phyloP scores from a whole-genome alignment of 2,113 vertebrate genomes.

The Corythaixoides concolor region DNA sequence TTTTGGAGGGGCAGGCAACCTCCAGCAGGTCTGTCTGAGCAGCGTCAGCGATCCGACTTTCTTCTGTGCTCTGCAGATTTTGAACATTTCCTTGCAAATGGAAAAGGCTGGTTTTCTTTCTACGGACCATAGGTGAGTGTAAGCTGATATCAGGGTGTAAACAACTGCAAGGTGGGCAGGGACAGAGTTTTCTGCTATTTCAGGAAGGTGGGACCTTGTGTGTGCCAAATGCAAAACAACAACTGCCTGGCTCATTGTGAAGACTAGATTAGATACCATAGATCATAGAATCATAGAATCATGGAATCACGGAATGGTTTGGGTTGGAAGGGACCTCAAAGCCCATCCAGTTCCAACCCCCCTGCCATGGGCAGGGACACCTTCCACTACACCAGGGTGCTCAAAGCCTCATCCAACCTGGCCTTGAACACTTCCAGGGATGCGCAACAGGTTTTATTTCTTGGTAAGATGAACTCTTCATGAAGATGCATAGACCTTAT shows the following conservation, averaged over 20 bases:
- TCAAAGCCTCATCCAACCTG: too few species aligned
- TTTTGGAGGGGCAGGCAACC: not conserved
- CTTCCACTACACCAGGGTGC: too few species aligned
- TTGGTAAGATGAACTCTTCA: not conserved
- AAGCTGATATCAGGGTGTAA: not conserved
- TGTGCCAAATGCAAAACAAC: not conserved
- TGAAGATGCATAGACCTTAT: not conserved
- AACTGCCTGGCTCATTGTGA: not conserved
- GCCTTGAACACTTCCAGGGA: too few species aligned
- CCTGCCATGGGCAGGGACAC: too few species aligned
- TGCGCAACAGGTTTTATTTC: too few species aligned
- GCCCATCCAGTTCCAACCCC: too few species aligned
- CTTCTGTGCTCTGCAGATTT: not conserved
- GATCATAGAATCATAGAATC: too few species aligned
- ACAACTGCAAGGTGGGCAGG: not conserved
- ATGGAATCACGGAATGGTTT: too few species aligned
- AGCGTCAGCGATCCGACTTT: accelerated
- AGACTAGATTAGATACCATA: not conserved
- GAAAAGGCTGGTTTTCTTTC: not conserved
- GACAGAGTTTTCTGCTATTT: not conserved
- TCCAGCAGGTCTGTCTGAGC: not conserved
- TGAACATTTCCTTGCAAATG: not conserved
- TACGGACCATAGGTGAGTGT: not conserved
- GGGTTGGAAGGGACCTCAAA: too few species aligned
- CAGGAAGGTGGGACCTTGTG: not conserved